These are phyloP conservation scores for Chymomyza caudatula DNA, from an alignment of 2,888 invertebrate species.

Conservation along the genomic window DNA sequence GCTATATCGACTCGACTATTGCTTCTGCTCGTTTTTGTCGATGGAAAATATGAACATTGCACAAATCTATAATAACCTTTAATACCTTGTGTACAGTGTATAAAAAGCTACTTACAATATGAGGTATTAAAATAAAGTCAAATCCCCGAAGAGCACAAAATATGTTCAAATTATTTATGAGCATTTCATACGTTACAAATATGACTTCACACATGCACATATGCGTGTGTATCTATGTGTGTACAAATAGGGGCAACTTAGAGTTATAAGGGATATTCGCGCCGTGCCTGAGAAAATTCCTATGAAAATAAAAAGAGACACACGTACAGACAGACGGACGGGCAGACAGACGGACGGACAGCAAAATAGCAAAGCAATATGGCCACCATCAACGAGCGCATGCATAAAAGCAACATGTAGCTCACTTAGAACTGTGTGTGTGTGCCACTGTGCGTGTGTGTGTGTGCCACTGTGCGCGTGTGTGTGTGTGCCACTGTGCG, in stretches of 20 bases:
- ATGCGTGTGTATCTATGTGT: conserved; percentile 36
- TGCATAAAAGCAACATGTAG: conserved; percentile 36
- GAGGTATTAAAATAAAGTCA: not conserved
- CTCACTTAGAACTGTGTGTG: conserved; percentile 29
- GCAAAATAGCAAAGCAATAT: conserved; percentile 27
- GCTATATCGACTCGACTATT: too few species aligned
- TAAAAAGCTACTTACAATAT: too few species aligned
- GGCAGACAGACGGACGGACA: conserved; percentile 17
- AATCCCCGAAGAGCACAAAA: conserved; percentile 9
- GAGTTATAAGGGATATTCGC: conserved; percentile 4
- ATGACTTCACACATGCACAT: conserved; percentile 9
- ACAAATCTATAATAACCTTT: too few species aligned
- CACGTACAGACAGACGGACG: conserved; percentile 28
- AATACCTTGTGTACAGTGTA: too few species aligned
- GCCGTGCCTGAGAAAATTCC: conserved; percentile 44
- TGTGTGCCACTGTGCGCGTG: conserved; percentile 16
- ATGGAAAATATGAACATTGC: too few species aligned
- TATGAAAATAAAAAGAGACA: conserved; percentile 32
- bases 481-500: conserved; percentile 52
- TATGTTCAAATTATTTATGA: conserved; percentile 66
- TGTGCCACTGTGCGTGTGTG: conserved; percentile 7
- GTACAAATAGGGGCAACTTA: conserved; percentile 14
- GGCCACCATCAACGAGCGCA: conserved; percentile 43
- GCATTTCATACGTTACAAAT: conserved; percentile 55
- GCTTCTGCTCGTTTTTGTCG: too few species aligned